Evolutionary conservation across 1,140 invertebrate species (phyloP).

Genomic region (Zaprionus davidi): DNA sequence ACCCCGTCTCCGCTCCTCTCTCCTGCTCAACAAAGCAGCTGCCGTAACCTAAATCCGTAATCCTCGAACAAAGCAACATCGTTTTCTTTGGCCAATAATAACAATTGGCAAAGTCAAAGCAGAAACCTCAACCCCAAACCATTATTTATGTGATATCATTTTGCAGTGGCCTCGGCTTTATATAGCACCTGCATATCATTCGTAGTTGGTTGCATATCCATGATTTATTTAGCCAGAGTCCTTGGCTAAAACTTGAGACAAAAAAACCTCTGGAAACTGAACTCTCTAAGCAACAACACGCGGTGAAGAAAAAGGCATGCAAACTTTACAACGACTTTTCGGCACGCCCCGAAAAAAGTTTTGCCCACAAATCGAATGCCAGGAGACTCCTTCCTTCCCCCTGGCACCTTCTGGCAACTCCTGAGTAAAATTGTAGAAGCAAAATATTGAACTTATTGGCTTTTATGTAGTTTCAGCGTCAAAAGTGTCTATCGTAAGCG

Average conservation of each 20-base stretch:
- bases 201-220: constrained; percentile 28
- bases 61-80: constrained; percentile 8
- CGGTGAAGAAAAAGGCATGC: constrained; percentile 12
- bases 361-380: constrained; percentile 35
- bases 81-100: constrained; percentile 50
- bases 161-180: constrained; percentile 1
- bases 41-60: background rate
- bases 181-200: constrained; percentile 43
- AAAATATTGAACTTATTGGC: constrained; percentile 83
- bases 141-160: constrained; percentile 66
- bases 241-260: constrained; percentile 59
- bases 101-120: constrained; percentile 53
- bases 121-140: constrained; percentile 16
- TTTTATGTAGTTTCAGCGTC: constrained; percentile 73
- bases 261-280: constrained; percentile 48
- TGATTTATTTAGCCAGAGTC: constrained; percentile 58
- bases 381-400: background rate
- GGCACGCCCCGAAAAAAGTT: constrained; percentile 61
- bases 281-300: constrained; percentile 57
- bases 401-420: background rate
- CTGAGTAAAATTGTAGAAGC: constrained; percentile 67
- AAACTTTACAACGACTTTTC: constrained; percentile 70
- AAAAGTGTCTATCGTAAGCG: constrained; percentile 63
- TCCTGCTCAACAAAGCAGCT: background rate
- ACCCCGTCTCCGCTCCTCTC: background rate